Evolutionary conservation across 92 coral and sea anemone species (phyloP).

Genomic region (Virgularia gustaviana): DNA sequence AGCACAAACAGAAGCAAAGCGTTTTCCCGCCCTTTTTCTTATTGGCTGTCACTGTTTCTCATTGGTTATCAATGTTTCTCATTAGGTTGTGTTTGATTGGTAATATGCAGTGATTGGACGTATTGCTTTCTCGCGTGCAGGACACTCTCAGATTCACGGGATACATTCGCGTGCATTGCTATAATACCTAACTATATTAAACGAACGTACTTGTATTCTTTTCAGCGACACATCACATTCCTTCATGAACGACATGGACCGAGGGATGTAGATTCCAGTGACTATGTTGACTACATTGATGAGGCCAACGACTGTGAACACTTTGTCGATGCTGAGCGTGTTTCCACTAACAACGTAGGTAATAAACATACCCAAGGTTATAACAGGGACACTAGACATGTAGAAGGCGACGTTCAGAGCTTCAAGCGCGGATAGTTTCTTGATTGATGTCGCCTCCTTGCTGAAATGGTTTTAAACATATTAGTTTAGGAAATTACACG

Average conservation of each 20-base stretch:
- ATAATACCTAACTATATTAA: not conserved
- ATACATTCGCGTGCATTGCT: too few relatives aligned
- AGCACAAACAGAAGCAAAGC: too few relatives aligned
- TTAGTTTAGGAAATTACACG: not conserved
- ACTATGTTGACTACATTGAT: slow-evolving; percentile 52
- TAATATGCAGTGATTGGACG: too few relatives aligned
- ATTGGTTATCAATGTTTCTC: too few relatives aligned
- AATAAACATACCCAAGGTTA: slow-evolving; percentile 64
- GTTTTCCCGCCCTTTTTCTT: too few relatives aligned
- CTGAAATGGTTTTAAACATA: slow-evolving; percentile 38
- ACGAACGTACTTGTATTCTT: slow-evolving; percentile 62
- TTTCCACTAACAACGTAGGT: slow-evolving; percentile 70
- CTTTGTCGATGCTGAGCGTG: slow-evolving; percentile 63
- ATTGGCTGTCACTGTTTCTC: too few relatives aligned
- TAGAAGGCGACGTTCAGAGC: slow-evolving; percentile 68
- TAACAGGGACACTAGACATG: slow-evolving; percentile 56
- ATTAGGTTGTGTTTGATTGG: too few relatives aligned
- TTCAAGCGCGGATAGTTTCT: slow-evolving; percentile 54
- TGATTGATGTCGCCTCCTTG: slow-evolving; percentile 58
- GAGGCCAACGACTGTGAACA: slow-evolving; percentile 73
- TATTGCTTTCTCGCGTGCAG: too few relatives aligned
- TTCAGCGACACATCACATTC: slow-evolving; percentile 58
- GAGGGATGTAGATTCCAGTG: slow-evolving; percentile 62
- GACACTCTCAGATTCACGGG: too few relatives aligned
- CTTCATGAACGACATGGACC: slow-evolving; percentile 53